Percentiles rank a stretch among this genome's conserved stretches.
Evolutionary conservation across 2,113 vertebrate species (phyloP).

Genomic region (Aplodontia rufa): DNA sequence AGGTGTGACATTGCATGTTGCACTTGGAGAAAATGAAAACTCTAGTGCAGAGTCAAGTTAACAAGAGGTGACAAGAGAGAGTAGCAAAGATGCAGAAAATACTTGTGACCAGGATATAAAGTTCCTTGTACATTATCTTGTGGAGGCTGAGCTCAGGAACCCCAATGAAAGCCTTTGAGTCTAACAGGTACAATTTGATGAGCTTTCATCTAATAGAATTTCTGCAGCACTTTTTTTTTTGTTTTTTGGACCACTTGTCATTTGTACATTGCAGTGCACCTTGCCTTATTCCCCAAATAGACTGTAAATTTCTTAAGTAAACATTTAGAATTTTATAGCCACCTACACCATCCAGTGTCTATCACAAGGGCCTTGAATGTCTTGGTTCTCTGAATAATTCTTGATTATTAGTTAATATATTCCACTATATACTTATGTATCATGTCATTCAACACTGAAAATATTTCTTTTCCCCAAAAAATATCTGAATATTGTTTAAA

Average conservation of each 20-base stretch:
- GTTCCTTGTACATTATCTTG: not conserved
- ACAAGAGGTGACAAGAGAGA: not conserved
- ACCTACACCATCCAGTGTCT: not conserved
- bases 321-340: not conserved
- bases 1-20: too few relatives aligned
- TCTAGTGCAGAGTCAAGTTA: not conserved
- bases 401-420: not conserved
- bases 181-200: not conserved
- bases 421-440: not conserved
- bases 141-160: too few relatives aligned
- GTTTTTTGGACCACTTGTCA: not conserved
- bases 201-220: not conserved
- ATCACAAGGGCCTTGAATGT: not conserved
- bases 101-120: not conserved
- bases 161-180: not conserved
- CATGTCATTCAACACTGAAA: not conserved
- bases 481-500: not conserved
- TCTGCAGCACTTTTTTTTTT: not conserved
- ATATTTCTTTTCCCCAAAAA: not conserved
- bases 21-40: not conserved
- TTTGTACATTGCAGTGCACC: too few relatives aligned
- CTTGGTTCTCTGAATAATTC: not conserved
- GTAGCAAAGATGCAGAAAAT: not conserved
- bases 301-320: not conserved
- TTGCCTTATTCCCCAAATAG: not conserved